These are phyloP conservation scores for Pseudoatta argentina DNA, from an alignment of 1,140 invertebrate genomes.

Conservation along the genomic window DNA sequence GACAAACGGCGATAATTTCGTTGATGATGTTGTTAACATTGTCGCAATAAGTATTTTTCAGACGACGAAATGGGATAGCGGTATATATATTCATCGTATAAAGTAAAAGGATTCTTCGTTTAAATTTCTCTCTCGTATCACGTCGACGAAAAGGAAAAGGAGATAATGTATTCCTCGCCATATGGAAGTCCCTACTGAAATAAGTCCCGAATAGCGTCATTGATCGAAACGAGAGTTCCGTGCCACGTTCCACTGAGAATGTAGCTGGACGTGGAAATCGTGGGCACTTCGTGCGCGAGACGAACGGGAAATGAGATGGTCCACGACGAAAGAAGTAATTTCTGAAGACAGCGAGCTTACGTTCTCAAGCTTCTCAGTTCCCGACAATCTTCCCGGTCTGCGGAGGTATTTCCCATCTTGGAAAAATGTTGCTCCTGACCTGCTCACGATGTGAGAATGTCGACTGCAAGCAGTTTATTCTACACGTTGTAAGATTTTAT, in stretches of 20 bases:
- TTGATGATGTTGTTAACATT: not conserved
- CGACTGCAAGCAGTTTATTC: slow-evolving; percentile 47
- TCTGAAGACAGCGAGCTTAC: slow-evolving; percentile 54
- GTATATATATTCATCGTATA: slow-evolving; percentile 8
- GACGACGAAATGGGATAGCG: not conserved
- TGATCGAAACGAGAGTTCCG: slow-evolving; percentile 51
- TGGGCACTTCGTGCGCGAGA: slow-evolving; percentile 20
- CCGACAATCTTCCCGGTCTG: slow-evolving; percentile 51
- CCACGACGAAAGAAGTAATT: slow-evolving; percentile 63
- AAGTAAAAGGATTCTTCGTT: slow-evolving; percentile 3
- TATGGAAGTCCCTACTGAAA: slow-evolving; percentile 27
- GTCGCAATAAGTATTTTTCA: not conserved
- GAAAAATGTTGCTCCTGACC: slow-evolving; percentile 62
- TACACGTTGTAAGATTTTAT: slow-evolving; percentile 52
- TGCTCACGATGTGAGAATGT: slow-evolving; percentile 58
- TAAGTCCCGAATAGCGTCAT: slow-evolving; percentile 49
- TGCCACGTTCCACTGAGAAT: slow-evolving; percentile 30
- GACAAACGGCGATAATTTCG: slow-evolving; percentile 51
- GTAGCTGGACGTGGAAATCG: slow-evolving; percentile 42
- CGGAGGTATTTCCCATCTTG: slow-evolving; percentile 56
- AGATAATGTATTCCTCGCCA: slow-evolving; percentile 15
- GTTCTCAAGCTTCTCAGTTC: slow-evolving; percentile 62
- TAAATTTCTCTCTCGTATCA: slow-evolving; percentile 18
- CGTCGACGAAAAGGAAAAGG: not conserved
- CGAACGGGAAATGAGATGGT: slow-evolving; percentile 59